These are phyloP conservation scores for Coptodon rendalli DNA, from an alignment of 2,113 vertebrate genomes.

Conservation along the genomic window DNA sequence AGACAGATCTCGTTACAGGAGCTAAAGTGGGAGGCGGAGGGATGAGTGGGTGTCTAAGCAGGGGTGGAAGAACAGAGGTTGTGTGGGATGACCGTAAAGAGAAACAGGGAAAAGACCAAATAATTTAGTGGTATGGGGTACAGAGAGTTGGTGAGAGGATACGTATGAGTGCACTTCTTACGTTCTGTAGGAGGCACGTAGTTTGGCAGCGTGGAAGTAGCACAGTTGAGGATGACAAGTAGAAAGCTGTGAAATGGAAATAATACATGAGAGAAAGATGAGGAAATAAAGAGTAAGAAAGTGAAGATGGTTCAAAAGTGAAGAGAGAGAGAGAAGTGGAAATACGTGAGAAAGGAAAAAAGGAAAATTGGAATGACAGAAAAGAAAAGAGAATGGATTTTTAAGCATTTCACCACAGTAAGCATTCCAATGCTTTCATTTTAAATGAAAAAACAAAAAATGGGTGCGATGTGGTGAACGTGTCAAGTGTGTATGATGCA, in stretches of 20 bases:
- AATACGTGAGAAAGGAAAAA: background rate
- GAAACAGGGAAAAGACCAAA: background rate
- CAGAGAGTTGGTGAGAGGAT: background rate
- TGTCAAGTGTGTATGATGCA: background rate
- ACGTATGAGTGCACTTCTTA: conserved; percentile 54
- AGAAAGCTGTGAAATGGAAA: conserved; percentile 58
- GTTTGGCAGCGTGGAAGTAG: conserved; percentile 50
- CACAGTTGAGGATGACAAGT: conserved; percentile 45
- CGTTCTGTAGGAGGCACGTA: conserved; percentile 49
- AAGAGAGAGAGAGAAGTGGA: background rate
- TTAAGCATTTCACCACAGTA: conserved; percentile 10
- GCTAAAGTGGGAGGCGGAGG: background rate
- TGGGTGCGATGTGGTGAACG: background rate
- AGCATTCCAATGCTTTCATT: conserved; percentile 3
- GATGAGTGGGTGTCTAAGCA: background rate
- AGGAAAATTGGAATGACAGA: conserved; percentile 22
- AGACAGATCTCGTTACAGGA: conserved; percentile 8
- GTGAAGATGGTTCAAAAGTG: background rate
- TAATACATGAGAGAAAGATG: background rate
- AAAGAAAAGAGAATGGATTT: conserved; percentile 45
- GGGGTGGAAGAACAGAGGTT: background rate
- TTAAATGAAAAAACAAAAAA: background rate
- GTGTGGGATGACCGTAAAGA: conserved; percentile 22
- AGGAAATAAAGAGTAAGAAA: background rate
- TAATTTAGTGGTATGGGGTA: background rate